These are phyloP conservation scores for Passerculus sandwichensis DNA, from an alignment of 2,797 vertebrate species.

Conservation along the genomic window DNA sequence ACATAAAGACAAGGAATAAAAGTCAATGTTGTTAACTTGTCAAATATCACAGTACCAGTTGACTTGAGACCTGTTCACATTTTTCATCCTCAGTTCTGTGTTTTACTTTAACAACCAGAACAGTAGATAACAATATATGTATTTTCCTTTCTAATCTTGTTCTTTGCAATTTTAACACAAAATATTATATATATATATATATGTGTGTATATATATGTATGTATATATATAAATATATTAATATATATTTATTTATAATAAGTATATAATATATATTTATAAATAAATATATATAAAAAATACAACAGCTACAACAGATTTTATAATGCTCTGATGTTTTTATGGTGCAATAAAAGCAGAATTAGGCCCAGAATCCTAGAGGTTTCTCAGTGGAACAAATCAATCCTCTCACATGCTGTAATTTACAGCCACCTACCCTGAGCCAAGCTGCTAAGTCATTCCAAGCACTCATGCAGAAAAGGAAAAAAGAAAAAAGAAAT, in stretches of 20 bases:
- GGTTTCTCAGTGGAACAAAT: neutral
- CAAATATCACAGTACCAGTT: neutral
- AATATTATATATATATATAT: too few species aligned
- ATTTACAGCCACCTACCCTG: conserved; percentile 45
- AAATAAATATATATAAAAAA: neutral
- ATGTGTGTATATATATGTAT: too few species aligned
- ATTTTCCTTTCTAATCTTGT: neutral
- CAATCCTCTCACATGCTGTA: neutral
- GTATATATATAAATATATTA: too few species aligned
- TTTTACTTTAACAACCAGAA: neutral
- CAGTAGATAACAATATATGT: fast-evolving
- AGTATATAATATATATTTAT: too few species aligned
- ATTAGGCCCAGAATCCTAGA: neutral
- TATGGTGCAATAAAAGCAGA: neutral
- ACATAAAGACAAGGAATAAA: neutral
- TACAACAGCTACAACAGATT: neutral
- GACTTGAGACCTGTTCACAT: neutral
- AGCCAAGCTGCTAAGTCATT: conserved; percentile 42
- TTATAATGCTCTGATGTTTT: neutral
- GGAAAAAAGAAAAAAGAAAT: neutral
- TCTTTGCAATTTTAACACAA: neutral
- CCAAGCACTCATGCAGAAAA: conserved; percentile 48
- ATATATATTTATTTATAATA: too few species aligned
- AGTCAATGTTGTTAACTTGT: neutral
- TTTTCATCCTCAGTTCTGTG: neutral